phyloP scores from a whole-genome alignment of 2,888 invertebrate species.

The Alviniconcha strummeri region DNA sequence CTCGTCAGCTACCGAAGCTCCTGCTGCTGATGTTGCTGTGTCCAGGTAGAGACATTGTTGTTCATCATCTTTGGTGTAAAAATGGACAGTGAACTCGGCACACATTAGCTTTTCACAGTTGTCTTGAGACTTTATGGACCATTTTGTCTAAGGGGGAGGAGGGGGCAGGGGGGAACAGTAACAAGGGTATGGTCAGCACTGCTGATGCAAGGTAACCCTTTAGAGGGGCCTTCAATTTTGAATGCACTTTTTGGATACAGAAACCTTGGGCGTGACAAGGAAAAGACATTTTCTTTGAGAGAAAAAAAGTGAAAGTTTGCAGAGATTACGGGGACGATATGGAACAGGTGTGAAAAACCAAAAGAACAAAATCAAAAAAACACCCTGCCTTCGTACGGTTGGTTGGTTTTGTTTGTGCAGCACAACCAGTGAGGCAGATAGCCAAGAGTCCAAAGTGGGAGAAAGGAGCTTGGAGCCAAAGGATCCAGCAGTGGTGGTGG shows the following conservation, averaged over 20 bases:
- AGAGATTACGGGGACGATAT: too few species aligned
- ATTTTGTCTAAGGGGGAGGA: too few species aligned
- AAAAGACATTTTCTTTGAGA: too few species aligned
- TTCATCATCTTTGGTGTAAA: neutral
- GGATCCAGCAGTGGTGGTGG: neutral
- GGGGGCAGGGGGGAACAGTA: too few species aligned
- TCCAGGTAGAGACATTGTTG: conserved; percentile 1
- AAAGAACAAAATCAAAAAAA: neutral
- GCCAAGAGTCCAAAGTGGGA: neutral
- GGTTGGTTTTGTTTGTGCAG: neutral
- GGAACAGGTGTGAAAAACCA: neutral
- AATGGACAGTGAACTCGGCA: neutral
- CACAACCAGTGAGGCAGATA: conserved; percentile 16
- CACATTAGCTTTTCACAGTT: neutral
- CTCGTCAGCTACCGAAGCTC: neutral
- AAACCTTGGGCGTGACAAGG: too few species aligned
- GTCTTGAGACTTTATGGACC: too few species aligned
- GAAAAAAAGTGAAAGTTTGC: too few species aligned
- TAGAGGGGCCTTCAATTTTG: too few species aligned
- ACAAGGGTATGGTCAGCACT: too few species aligned
- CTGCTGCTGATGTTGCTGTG: conserved; percentile 15
- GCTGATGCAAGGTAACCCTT: too few species aligned
- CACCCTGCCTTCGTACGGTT: too few species aligned
- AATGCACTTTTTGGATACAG: too few species aligned
- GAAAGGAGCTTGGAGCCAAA: conserved; percentile 17